Conservation (phyloP, 2,797 vertebrate species). For the Gymnoscopelus microlampas region DNA sequence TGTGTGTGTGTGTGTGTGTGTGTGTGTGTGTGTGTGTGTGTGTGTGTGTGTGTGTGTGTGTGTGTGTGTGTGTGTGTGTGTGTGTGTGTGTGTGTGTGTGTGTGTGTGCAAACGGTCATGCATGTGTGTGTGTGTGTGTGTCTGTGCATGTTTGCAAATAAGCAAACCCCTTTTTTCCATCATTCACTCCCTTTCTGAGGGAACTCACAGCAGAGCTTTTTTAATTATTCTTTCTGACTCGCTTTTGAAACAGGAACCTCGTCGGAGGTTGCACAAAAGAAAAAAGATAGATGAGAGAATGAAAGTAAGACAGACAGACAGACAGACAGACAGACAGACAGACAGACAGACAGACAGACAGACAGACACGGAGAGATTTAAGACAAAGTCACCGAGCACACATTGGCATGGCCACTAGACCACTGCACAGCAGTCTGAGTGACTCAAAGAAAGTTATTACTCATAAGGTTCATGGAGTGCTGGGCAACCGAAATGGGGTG, state of each 20-base stretch:
- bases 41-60: constrained; percentile 25
- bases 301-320: constrained; percentile 5
- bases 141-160: constrained; percentile 14
- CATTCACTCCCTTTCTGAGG: constrained; percentile 40
- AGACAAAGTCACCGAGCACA: constrained; percentile 30
- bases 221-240: constrained; percentile 42
- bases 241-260: constrained; percentile 31
- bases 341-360: constrained; percentile 5
- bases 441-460: constrained; percentile 31
- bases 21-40: constrained; percentile 41
- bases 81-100: constrained; percentile 20
- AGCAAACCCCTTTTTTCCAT: constrained; percentile 2
- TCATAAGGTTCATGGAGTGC: constrained; percentile 39
- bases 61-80: constrained; percentile 33
- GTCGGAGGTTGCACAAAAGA: constrained; percentile 3
- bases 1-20: constrained; percentile 11
- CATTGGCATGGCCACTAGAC: constrained; percentile 31
- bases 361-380: neutral
- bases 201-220: constrained; percentile 23
- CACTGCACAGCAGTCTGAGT: constrained; percentile 26
- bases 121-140: constrained; percentile 5
- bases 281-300: constrained; percentile 5
- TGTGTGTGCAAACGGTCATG: neutral
- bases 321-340: neutral
- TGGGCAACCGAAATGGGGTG: constrained; percentile 9